Conservation (phyloP, 2,797 vertebrate species). For the Octomys mimax region DNA sequence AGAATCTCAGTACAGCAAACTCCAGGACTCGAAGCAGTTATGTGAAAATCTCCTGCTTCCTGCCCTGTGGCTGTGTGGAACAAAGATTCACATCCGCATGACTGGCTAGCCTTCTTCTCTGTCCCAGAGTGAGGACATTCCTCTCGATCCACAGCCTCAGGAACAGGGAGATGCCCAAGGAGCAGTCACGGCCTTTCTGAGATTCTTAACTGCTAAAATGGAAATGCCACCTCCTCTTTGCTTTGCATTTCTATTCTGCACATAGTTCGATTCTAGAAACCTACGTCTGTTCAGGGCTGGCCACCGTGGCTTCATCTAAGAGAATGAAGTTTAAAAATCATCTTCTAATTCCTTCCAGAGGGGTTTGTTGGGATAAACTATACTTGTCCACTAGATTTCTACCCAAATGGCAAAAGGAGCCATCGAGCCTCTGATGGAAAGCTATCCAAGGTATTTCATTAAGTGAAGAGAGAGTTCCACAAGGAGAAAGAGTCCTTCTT, state of each 20-base stretch:
- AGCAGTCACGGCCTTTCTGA: neutral
- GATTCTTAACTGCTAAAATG: neutral
- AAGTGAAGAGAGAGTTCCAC: neutral
- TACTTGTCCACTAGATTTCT: neutral
- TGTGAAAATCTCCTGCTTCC: neutral
- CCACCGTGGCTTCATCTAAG: neutral
- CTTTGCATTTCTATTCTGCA: neutral
- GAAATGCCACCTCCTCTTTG: neutral
- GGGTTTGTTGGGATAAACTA: neutral
- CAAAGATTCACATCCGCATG: neutral
- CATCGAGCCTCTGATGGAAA: neutral
- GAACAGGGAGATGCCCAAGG: too few relatives aligned
- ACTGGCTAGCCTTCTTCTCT: neutral
- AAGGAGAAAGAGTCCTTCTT: neutral
- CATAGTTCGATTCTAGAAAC: neutral
- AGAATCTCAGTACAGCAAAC: neutral
- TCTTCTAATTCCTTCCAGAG: neutral
- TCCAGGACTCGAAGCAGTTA: neutral
- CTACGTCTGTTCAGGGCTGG: neutral
- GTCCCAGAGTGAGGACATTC: neutral
- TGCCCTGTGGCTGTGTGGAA: fast-evolving
- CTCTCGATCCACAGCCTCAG: neutral
- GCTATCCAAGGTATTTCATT: neutral
- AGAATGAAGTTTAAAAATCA: neutral
- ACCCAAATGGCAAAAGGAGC: neutral